These are phyloP conservation scores for Spodoptera frugiperda DNA, from an alignment of 1,140 invertebrate genomes.

Conservation along the genomic window DNA sequence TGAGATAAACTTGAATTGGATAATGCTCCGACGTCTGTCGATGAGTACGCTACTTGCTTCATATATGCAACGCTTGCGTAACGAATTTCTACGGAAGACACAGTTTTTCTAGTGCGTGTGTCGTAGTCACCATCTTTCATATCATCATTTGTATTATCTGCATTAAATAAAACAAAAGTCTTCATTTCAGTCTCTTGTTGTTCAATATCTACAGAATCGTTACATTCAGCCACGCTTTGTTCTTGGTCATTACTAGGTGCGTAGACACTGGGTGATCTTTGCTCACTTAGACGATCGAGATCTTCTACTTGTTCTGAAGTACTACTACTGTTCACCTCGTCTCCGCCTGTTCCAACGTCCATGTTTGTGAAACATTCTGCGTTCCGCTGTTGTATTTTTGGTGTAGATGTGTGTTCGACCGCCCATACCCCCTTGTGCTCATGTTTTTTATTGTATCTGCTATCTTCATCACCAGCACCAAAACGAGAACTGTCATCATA, in stretches of 20 bases:
- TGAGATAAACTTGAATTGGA: slow-evolving; percentile 34
- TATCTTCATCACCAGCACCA: no score
- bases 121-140: neutral
- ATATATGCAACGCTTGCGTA: slow-evolving; percentile 55
- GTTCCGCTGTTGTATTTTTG: no score
- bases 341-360: no score
- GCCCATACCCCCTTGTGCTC: no score
- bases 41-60: slow-evolving; percentile 61
- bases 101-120: slow-evolving; percentile 41
- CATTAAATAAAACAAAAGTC: slow-evolving; percentile 22
- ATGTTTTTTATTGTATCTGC: neutral
- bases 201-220: neutral
- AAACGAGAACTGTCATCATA: no score
- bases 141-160: neutral
- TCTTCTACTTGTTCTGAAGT: no score
- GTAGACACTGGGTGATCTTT: no score
- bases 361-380: no score
- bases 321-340: no score
- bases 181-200: neutral
- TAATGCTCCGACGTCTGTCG: slow-evolving; percentile 48
- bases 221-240: neutral
- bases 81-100: slow-evolving; percentile 64
- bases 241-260: no score
- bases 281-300: no score
- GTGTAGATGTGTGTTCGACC: no score